phyloP scores from a whole-genome alignment of 2,797 vertebrate species.

The Psittacula echo region DNA sequence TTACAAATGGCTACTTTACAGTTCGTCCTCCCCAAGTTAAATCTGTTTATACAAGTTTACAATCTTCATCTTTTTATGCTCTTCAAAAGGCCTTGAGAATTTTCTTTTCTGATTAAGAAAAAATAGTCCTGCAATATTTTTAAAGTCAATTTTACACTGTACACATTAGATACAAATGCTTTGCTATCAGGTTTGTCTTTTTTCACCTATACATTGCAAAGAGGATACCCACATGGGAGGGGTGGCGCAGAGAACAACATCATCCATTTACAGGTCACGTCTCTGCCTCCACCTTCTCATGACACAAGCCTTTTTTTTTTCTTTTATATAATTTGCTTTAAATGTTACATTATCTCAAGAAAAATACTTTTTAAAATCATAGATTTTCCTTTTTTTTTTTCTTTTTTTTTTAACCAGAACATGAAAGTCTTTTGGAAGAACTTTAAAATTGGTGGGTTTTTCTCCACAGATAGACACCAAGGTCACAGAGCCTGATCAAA shows the following conservation, averaged over 20 bases:
- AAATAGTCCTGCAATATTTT: constrained; percentile 96
- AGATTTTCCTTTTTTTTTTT: constrained; percentile 75
- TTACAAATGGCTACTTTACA: constrained; percentile 95
- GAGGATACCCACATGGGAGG: constrained; percentile 75
- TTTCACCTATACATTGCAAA: constrained; percentile 87
- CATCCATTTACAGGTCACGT: constrained; percentile 72
- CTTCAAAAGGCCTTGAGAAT: constrained; percentile 89
- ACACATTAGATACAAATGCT: constrained; percentile 88
- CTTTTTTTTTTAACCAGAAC: constrained; percentile 78
- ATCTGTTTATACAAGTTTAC: constrained; percentile 89
- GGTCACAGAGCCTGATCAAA: constrained; percentile 49
- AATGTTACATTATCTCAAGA: constrained; percentile 83
- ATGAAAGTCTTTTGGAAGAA: constrained; percentile 82
- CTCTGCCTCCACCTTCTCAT: constrained; percentile 74
- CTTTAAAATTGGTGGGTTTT: constrained; percentile 71
- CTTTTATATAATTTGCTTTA: constrained; percentile 82
- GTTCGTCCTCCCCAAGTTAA: constrained; percentile 80
- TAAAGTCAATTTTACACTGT: constrained; percentile 94
- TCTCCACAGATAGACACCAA: constrained; percentile 45
- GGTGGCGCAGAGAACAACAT: constrained; percentile 67
- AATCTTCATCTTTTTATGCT: constrained; percentile 88
- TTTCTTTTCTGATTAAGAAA: constrained; percentile 94
- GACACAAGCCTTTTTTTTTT: constrained; percentile 60
- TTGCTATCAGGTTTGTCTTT: constrained; percentile 81
- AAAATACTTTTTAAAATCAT: constrained; percentile 84